These are phyloP conservation scores for Napeogenes sylphis DNA, from an alignment of 2,888 invertebrate genomes.

Conservation along the genomic window DNA sequence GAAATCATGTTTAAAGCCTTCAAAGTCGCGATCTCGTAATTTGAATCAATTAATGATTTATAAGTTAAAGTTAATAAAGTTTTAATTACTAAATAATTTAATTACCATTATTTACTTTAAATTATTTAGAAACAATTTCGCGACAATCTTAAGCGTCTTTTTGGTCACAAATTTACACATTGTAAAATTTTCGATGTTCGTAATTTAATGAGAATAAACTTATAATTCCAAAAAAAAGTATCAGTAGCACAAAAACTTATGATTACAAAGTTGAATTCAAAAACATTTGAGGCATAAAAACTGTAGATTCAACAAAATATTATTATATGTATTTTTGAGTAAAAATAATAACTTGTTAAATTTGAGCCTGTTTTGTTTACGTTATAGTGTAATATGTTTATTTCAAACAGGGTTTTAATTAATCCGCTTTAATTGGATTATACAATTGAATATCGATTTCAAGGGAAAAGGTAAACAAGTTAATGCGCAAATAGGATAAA, in stretches of 20 bases:
- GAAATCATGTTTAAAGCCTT: background rate
- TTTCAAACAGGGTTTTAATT: conserved; percentile 40
- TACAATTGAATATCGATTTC: conserved; percentile 71
- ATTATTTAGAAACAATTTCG: conserved; percentile 17
- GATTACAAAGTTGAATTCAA: background rate
- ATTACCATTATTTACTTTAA: background rate
- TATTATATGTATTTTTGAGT: too few relatives aligned
- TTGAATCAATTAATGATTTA: conserved; percentile 44
- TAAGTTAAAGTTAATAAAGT: conserved; percentile 48
- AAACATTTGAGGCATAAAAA: too few relatives aligned
- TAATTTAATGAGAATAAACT: conserved; percentile 13
- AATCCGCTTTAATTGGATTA: conserved; percentile 71
- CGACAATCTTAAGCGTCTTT: conserved; percentile 1
- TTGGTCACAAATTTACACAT: conserved; percentile 12
- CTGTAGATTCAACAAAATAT: too few relatives aligned
- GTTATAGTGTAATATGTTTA: conserved; percentile 29
- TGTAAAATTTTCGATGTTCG: conserved; percentile 9
- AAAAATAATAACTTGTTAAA: too few relatives aligned
- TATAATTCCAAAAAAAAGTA: conserved; percentile 4
- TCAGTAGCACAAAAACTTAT: conserved; percentile 30
- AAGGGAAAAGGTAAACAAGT: conserved; percentile 26
- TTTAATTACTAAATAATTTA: conserved; percentile 16
- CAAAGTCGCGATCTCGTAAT: background rate
- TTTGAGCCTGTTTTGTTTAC: too few relatives aligned
- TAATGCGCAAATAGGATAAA: too few relatives aligned